Evolutionary conservation across 1,140 invertebrate species (phyloP).

Genomic region (Ganaspis sp.): DNA sequence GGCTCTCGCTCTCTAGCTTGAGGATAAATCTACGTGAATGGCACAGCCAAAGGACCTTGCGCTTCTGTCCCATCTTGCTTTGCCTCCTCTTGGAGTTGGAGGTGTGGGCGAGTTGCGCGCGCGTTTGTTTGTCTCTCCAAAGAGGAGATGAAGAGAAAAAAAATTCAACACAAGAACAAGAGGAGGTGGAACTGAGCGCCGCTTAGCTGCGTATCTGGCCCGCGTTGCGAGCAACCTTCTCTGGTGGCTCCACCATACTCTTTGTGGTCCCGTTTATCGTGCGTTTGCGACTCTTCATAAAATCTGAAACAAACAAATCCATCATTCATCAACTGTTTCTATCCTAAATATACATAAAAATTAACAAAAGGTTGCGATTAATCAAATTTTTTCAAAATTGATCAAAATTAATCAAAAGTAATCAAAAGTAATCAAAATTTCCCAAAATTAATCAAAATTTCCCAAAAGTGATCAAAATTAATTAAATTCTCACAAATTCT

Average conservation of each 20-base stretch:
- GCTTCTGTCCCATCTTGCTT: slow-evolving; percentile 52
- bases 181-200: slow-evolving; percentile 36
- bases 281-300: slow-evolving; percentile 75
- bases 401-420: too few species aligned
- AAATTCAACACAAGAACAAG: slow-evolving; percentile 46
- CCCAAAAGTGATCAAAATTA: too few species aligned
- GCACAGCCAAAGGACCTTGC: slow-evolving; percentile 73
- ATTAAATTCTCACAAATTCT: too few species aligned
- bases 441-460: too few species aligned
- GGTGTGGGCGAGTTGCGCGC: slow-evolving; percentile 42
- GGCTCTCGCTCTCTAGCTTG: slow-evolving; percentile 51
- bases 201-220: slow-evolving; percentile 74
- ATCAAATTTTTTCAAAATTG: too few species aligned
- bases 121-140: slow-evolving; percentile 34
- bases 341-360: not conserved
- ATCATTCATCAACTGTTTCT: not conserved
- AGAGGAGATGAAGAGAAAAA: slow-evolving; percentile 37
- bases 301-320: slow-evolving; percentile 68
- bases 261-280: slow-evolving; percentile 68
- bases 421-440: too few species aligned
- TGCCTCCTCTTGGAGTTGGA: slow-evolving; percentile 37
- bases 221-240: slow-evolving; percentile 72
- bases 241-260: slow-evolving; percentile 71
- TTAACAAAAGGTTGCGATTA: not conserved
- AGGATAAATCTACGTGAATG: slow-evolving; percentile 72